These are phyloP conservation scores for Anableps anableps DNA, from an alignment of 2,797 vertebrate genomes.

Conservation along the genomic window DNA sequence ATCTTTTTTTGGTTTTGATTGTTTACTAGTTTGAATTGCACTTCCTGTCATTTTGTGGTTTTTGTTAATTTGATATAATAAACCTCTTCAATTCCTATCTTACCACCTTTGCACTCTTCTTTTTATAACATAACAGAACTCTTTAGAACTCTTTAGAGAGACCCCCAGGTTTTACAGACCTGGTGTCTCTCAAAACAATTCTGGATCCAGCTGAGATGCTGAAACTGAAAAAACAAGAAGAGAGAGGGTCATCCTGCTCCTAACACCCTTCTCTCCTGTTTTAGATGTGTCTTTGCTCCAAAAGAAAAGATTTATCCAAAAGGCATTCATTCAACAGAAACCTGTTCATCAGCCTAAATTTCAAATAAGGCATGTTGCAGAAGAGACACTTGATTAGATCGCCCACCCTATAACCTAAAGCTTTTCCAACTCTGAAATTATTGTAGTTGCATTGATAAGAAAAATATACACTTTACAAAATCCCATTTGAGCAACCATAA, in stretches of 20 bases:
- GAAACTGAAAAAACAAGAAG: neutral
- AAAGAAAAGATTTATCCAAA: neutral
- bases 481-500: conserved; percentile 26
- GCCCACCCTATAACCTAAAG: conserved; percentile 3
- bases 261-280: neutral
- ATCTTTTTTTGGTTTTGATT: too few species aligned
- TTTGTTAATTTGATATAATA: too few species aligned
- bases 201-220: too few species aligned
- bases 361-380: neutral
- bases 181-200: too few species aligned
- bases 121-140: too few species aligned
- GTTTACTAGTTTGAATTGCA: too few species aligned
- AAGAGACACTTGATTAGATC: conserved; percentile 24
- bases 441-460: conserved; percentile 13
- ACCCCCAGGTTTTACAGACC: too few species aligned
- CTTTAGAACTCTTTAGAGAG: too few species aligned
- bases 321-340: neutral
- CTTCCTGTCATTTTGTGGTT: too few species aligned
- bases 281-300: neutral
- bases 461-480: conserved; percentile 33
- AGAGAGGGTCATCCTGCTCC: neutral
- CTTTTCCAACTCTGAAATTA: neutral
- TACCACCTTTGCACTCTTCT: too few species aligned
- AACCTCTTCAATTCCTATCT: too few species aligned
- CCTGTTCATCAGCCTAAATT: neutral